Conservation (phyloP, 2,888 invertebrate genomes). For the Lamellibrachia columna region DNA sequence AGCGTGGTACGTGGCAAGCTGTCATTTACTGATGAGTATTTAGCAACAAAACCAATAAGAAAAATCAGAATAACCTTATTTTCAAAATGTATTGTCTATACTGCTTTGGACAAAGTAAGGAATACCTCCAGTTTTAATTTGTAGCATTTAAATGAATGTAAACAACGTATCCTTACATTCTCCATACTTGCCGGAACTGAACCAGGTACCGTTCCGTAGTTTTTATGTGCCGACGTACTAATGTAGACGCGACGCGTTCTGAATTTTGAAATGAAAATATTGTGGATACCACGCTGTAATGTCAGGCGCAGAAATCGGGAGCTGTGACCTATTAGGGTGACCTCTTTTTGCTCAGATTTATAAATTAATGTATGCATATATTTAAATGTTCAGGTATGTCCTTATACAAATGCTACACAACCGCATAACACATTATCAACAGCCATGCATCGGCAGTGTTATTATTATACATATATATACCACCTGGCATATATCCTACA, state of each 20-base stretch:
- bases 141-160: background rate
- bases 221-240: background rate
- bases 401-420: too few relatives aligned
- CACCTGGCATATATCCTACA: too few relatives aligned
- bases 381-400: too few relatives aligned
- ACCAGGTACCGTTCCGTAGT: background rate
- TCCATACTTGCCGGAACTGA: background rate
- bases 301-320: too few relatives aligned
- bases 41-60: background rate
- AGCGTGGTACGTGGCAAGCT: conserved; percentile 3
- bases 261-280: too few relatives aligned
- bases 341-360: too few relatives aligned
- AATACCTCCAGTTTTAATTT: background rate
- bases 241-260: background rate
- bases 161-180: background rate
- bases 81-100: background rate
- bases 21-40: conserved; percentile 12
- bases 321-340: too few relatives aligned
- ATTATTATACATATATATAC: too few relatives aligned
- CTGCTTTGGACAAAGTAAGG: background rate
- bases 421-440: too few relatives aligned
- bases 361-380: too few relatives aligned
- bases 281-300: too few relatives aligned
- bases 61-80: background rate
- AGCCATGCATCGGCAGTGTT: too few relatives aligned